Conservation (phyloP, 1,140 invertebrate species). For the Drosophila nebulosa region DNA sequence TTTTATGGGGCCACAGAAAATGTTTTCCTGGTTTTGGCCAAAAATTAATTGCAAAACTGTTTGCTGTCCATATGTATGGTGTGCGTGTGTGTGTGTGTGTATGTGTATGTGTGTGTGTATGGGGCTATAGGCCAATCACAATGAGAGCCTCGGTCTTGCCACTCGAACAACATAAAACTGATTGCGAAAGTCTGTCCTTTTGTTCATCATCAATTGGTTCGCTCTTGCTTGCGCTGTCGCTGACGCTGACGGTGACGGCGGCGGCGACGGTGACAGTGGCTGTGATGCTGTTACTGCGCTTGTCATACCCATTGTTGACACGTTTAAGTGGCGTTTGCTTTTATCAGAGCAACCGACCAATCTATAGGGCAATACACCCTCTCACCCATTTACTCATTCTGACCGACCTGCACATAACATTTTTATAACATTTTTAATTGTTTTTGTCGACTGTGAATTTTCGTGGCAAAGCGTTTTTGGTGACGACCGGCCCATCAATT, state of each 20-base stretch:
- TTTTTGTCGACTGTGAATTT: constrained; percentile 69
- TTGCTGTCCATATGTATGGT: constrained; percentile 43
- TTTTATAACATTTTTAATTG: constrained; percentile 78
- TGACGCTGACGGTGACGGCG: background rate
- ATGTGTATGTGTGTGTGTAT: background rate
- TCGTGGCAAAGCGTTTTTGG: constrained; percentile 19
- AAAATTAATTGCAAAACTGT: constrained; percentile 77
- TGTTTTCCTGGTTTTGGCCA: constrained; percentile 60
- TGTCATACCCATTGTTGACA: constrained; percentile 74
- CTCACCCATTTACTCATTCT: background rate
- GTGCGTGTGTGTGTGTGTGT: background rate
- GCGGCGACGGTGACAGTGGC: background rate
- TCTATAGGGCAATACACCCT: background rate
- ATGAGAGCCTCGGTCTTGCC: constrained; percentile 43
- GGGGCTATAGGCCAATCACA: constrained; percentile 56
- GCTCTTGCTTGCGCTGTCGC: background rate
- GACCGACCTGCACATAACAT: constrained; percentile 67
- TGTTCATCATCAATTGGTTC: constrained; percentile 6
- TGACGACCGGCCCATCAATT: constrained; percentile 63
- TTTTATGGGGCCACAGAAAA: constrained; percentile 60
- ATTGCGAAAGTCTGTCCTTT: constrained; percentile 69
- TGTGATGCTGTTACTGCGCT: constrained; percentile 52
- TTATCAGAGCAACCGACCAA: constrained; percentile 48
- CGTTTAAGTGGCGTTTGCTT: constrained; percentile 78
- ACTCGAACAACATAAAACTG: constrained; percentile 77